Evolutionary conservation across 2,797 vertebrate species (phyloP), one percentile per base, ranked within the genome.

Genomic region (Poeciliopsis gracilis): DNA sequence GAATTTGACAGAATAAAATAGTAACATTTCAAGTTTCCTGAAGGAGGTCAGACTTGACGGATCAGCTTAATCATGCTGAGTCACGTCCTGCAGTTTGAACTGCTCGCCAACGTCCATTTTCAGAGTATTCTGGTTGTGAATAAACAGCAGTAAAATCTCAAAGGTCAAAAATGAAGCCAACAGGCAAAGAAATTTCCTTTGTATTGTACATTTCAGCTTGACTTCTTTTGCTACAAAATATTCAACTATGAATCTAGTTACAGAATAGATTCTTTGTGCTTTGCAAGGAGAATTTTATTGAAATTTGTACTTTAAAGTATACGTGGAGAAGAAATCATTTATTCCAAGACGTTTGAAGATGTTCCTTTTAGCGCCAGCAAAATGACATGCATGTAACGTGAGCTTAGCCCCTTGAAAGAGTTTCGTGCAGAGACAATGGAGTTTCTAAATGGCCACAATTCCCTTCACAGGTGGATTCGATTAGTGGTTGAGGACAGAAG

Each of bases 361-460:
- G 23, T 72, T 49, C 20, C 55, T 72, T 77, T n/a, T 25, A n/a
- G 16, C 16, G 51, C 55, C 63, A 28, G 46, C 81, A 55, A 41
- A 75, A 75, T 76, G 72, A 1, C 49, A 6, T 20, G 1, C 30
- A 11, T 51, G 59, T 47, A 69, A 76, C 41, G 59, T 82, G 83
- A 73, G 41, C 75, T 84, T 83, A 30, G 66, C 77, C 66, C 76
- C 67, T 77, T n/a, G 84, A 86, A 90, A 36, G 77, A 30, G 66
- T 86, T 63, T 76, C 10, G 83, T 67, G 79, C 88, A 82, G 88
- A 89, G 83, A 88, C 69, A 16, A 77, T 1, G 0, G 72, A 59
- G 92, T 94, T 95, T 93, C 94, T 89, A 94, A 84, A 94, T 84
- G 81, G 82, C 78, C 59, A 75, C 82, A 77, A 93, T 92, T 95